Base-by-base conservation (phyloP, 2,888 invertebrate genomes). In the Habroteleia sp. region DNA sequence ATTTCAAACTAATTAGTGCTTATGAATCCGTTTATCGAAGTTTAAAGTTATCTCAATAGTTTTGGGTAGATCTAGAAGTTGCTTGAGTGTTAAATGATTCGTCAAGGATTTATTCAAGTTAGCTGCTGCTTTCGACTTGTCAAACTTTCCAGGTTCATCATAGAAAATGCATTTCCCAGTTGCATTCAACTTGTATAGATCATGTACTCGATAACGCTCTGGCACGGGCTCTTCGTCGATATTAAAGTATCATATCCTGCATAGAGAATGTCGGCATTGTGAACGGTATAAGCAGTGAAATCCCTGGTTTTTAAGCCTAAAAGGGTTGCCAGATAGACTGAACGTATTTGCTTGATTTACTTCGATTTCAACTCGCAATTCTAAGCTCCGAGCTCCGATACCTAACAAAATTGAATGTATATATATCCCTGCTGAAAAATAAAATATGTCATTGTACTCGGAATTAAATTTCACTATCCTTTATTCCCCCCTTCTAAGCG, bases 281-380 rank as follows among this genome's bases (percentile, higher is more conserved):
- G 41, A 17, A 16, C 17, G 23, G 17, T 20, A 29, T 11, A 52
- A 17, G 2, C 54, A 11, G 17, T n/a, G 11, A 17, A 54, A 41
- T 54, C 39, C 20, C 14, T 0, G 14, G 41, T 17, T 54, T 54
- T 27, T 11, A 41, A 29, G 52, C 16, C 33, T 54, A 41, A 41
- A 54, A 54, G 54, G 54, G 54, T 41, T 54, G 54, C 54, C 23
- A 41, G 54, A 54, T 29, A 54, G 17, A 41, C 39, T 27, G 41
- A 54, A 17, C 17, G 29, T 41, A 41, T 54, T 54, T 54, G 56
- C 42, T 29, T 56, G 56, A 56, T 56, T 42, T 56, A 56, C 56
- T 56, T 56, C 33, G 56, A 31, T 42, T 56, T 11, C 54, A 54
- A 41, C 39, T 27, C 39, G 54, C 29, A n/a, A 27, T 37, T n/a